These are phyloP conservation scores for Oryzaephilus surinamensis DNA, from an alignment of 1,140 invertebrate genomes.

Conservation along the genomic window DNA sequence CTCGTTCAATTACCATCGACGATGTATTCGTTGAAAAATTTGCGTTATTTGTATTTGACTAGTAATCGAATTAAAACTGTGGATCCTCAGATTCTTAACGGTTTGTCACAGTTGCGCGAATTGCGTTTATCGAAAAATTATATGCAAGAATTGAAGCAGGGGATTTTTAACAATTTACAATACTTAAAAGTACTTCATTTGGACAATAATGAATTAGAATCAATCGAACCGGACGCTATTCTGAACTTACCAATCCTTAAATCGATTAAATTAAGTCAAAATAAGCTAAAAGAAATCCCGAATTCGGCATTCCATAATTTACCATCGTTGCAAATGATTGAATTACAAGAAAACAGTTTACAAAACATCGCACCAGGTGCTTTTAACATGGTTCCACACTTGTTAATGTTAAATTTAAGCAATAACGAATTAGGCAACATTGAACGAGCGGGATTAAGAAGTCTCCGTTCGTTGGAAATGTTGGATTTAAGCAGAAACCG, in stretches of 20 bases:
- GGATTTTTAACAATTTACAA: slow-evolving; percentile 59
- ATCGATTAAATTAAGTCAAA: slow-evolving; percentile 64
- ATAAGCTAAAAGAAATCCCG: slow-evolving; percentile 58
- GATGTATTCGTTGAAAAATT: slow-evolving; percentile 52
- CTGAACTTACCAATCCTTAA: slow-evolving; percentile 63
- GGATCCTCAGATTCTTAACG: slow-evolving; percentile 53
- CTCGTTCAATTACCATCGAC: slow-evolving; percentile 59
- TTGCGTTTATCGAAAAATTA: slow-evolving; percentile 63
- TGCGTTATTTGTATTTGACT: slow-evolving; percentile 64
- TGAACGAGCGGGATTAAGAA: slow-evolving; percentile 59
- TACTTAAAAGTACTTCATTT: slow-evolving; percentile 63
- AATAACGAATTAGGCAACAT: slow-evolving; percentile 61
- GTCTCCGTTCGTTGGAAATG: slow-evolving; percentile 64
- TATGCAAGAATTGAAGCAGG: slow-evolving; percentile 57
- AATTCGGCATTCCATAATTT: slow-evolving; percentile 67
- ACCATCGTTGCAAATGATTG: slow-evolving; percentile 58
- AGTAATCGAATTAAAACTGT: slow-evolving; percentile 67
- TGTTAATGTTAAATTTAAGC: slow-evolving; percentile 73
- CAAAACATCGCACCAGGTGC: slow-evolving; percentile 55
- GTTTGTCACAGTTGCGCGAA: slow-evolving; percentile 52
- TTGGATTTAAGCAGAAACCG: slow-evolving; percentile 69
- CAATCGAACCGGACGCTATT: slow-evolving; percentile 67
- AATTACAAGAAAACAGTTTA: slow-evolving; percentile 71
- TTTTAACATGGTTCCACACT: slow-evolving; percentile 63
- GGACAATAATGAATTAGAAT: slow-evolving; percentile 69